phyloP scores from a whole-genome alignment of 2,797 vertebrate genomes.

The Poecilia gillii region DNA sequence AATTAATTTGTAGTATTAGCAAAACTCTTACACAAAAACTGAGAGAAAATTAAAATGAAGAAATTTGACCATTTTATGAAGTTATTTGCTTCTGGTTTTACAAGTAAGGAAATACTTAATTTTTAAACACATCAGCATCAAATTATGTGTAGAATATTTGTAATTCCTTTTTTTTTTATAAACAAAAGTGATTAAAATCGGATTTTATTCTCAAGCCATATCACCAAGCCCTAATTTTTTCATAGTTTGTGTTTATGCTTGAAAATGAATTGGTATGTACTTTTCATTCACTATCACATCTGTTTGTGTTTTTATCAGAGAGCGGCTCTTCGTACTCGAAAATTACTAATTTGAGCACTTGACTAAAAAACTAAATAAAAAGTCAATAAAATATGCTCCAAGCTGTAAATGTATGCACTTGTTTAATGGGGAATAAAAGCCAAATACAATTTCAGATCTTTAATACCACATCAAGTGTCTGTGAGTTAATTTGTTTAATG shows the following conservation, averaged over 20 bases:
- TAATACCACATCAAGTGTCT: slow-evolving; percentile 88
- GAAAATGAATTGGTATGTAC: slow-evolving; percentile 54
- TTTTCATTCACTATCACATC: slow-evolving; percentile 5
- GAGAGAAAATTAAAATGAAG: no score
- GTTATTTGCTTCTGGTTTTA: no score
- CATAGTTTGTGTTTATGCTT: slow-evolving; percentile 58
- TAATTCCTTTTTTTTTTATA: neutral
- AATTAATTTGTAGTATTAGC: no score
- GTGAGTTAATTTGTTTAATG: slow-evolving; percentile 60
- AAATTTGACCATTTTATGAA: no score
- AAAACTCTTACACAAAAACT: no score
- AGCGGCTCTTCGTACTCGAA: slow-evolving; percentile 87
- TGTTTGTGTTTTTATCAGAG: slow-evolving; percentile 51
- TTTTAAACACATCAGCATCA: no score
- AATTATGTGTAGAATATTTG: no score
- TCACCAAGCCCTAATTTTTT: slow-evolving; percentile 11
- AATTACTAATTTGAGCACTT: slow-evolving; percentile 96
- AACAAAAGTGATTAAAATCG: no score
- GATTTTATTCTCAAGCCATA: no score
- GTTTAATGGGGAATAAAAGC: slow-evolving; percentile 62
- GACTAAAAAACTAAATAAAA: slow-evolving; percentile 73
- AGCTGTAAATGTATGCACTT: slow-evolving; percentile 97
- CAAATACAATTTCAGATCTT: slow-evolving; percentile 95
- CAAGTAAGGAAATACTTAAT: neutral
- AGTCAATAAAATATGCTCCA: slow-evolving; percentile 83